phyloP scores from a whole-genome alignment of 2,113 vertebrate genomes.

The Gopherus evgoodei region DNA sequence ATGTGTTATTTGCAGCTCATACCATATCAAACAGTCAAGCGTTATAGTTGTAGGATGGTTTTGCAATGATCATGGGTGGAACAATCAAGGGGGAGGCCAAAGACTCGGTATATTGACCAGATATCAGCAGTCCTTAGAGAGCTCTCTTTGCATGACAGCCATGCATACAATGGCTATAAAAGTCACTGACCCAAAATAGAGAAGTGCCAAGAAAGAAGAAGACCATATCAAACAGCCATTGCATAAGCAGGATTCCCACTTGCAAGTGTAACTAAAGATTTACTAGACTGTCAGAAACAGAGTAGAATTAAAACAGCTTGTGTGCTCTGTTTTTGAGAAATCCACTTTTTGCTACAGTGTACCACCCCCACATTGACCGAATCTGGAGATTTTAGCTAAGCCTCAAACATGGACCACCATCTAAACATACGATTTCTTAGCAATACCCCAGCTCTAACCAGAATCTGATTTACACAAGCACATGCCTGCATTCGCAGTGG shows the following conservation, averaged over 20 bases:
- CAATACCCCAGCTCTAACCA: not conserved
- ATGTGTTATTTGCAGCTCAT: not conserved
- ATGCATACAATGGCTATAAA: not conserved
- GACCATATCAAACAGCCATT: not conserved
- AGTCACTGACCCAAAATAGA: not conserved
- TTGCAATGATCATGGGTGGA: not conserved
- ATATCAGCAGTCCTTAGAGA: not conserved
- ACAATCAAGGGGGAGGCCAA: not conserved
- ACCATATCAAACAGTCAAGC: not conserved
- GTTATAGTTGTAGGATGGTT: not conserved
- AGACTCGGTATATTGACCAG: not conserved
- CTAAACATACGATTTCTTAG: not conserved
- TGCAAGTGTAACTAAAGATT: not conserved
- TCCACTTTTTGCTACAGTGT: not conserved
- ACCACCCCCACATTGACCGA: too few relatives aligned
- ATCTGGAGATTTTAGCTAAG: not conserved
- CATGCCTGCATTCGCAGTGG: not conserved
- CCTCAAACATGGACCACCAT: accelerated
- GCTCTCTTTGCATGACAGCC: too few relatives aligned
- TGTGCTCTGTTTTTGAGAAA: not conserved
- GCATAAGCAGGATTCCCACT: not conserved
- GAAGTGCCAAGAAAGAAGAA: too few relatives aligned
- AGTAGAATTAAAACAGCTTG: not conserved
- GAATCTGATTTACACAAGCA: not conserved
- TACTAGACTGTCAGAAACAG: not conserved